Base-by-base conservation (phyloP, 2,797 vertebrate genomes). In the Tapera naevia region DNA sequence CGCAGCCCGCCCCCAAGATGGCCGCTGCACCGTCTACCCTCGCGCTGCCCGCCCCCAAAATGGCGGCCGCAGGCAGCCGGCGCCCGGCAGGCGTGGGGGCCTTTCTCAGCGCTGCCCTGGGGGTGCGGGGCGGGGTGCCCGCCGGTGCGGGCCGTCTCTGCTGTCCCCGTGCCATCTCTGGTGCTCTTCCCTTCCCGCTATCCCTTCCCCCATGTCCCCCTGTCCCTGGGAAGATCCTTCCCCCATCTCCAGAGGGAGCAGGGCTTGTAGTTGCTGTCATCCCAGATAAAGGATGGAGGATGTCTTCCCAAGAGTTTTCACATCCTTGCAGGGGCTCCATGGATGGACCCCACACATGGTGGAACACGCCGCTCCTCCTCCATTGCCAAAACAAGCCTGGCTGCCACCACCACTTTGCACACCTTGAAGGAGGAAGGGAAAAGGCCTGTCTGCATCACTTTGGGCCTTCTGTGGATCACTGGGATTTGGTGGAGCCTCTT, bases 41-140 rank as follows among this genome's bases (percentile, higher is more conserved):
- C 11, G 33, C 72, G 43, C 82, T 85, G 50, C 92, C 94, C 94
- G 88, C 91, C 91, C 82, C 83, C 93, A 93, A 94, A 71, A 95
- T 95, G 93, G 39, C 8, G 27, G 7, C 46, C 22, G 7, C 25
- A 13, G 14, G 43, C 60, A 27, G 53, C 35, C n/a, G 12, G 58
- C n/a, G 28, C 11, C 37, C 22, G 24, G 23, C 25, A 7, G 80
- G 39, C 18, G n/a, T 43, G 35, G 58, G 58, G 57, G 22, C 51
- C 54, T 41, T 37, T 43, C 11, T 28, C 78, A 4, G 39, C 25
- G 66, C 66, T 32, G 17, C 28, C 28, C n/a, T 17, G 53, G 41
- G 35, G 61, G 33, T 10, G n/a, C n/a, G n/a, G n/a, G n/a, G n/a
- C n/a, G n/a, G n/a, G n/a, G n/a, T n/a, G n/a, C n/a, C n/a, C n/a